Evolutionary conservation across 1,140 invertebrate species (phyloP), one percentile per base, ranked within the genome.

Genomic region (Holotrichia oblita): DNA sequence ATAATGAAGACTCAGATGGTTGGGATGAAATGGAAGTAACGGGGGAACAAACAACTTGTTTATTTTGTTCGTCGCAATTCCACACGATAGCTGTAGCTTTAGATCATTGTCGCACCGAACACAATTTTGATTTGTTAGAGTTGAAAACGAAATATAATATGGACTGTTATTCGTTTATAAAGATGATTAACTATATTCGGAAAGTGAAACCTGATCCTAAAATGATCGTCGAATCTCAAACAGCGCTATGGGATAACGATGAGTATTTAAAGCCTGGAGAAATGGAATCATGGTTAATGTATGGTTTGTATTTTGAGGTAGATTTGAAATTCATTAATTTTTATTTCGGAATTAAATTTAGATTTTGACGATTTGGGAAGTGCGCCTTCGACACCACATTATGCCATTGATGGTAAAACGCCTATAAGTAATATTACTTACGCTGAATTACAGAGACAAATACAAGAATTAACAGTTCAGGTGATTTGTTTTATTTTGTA

Each of bases 111-210:
- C 87, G 89, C 78, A 83, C 81, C 14, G 85, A 83, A 12, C 96
- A 97, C 83, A 89, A 89, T 73, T 93, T 97, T 83, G 91, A 93
- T 86, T 89, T 98, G 24, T 84, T 88, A 14, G 85, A 87, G 22
- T 88, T 95, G 44, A 93, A 94, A 86, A 84, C 85, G 0, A 93
- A 91, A 81, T 92, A 93, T 83, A 90, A 90, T 78, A 91, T 97
- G 89, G 95, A 97, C 85, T 93, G 92, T 83, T 95, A 96, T 87
- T 93, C 92, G 0, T 97, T 94, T 81, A 96, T 97, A 20, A 96
- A 96, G 86, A 87, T 97, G 81, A 92, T 98, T 12, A 98, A 98
- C 88, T 98, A 92, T 84, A 93, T 97, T 75, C 90, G 95, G 82
- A 88, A 87, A 40, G 88, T 92, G 75, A 91, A 92, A 82, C 84